These are phyloP conservation scores for Drosophila repleta DNA, from an alignment of 1,140 invertebrate genomes.

Conservation along the genomic window DNA sequence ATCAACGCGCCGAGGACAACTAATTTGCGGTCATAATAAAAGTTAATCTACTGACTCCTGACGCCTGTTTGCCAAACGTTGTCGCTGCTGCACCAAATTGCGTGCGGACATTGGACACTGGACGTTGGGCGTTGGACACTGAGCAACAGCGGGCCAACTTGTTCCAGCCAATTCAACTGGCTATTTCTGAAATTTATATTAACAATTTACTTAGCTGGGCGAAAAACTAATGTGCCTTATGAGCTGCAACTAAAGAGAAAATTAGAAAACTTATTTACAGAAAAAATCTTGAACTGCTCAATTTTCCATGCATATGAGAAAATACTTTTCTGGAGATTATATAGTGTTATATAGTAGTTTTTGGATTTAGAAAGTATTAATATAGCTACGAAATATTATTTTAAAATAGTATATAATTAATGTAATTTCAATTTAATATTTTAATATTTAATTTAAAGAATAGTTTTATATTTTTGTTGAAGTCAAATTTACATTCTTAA, in stretches of 20 bases:
- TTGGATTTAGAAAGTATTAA: too few species aligned
- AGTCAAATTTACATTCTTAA: too few species aligned
- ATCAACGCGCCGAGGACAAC: slow-evolving; percentile 81
- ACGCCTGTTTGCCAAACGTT: slow-evolving; percentile 36
- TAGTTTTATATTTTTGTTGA: neutral
- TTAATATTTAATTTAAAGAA: neutral
- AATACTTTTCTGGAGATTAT: too few species aligned
- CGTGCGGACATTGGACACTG: slow-evolving; percentile 23
- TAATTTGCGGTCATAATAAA: slow-evolving; percentile 84
- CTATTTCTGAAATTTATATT: neutral
- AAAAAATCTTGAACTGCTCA: too few species aligned
- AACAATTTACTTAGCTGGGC: neutral
- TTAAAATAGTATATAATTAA: neutral
- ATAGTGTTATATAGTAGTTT: too few species aligned
- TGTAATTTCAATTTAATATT: too few species aligned
- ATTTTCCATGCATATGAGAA: too few species aligned
- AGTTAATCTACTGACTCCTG: slow-evolving; percentile 82
- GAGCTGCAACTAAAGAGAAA: too few species aligned
- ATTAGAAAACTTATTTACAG: too few species aligned
- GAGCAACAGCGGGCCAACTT: neutral
- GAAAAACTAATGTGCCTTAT: too few species aligned
- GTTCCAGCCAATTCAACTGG: neutral
- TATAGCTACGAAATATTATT: neutral
- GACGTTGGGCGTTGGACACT: slow-evolving; percentile 6
- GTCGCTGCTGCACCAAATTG: slow-evolving; percentile 52